Base-by-base conservation (phyloP, 2,888 invertebrate species). In the Hydrotaea cyrtoneurina region DNA sequence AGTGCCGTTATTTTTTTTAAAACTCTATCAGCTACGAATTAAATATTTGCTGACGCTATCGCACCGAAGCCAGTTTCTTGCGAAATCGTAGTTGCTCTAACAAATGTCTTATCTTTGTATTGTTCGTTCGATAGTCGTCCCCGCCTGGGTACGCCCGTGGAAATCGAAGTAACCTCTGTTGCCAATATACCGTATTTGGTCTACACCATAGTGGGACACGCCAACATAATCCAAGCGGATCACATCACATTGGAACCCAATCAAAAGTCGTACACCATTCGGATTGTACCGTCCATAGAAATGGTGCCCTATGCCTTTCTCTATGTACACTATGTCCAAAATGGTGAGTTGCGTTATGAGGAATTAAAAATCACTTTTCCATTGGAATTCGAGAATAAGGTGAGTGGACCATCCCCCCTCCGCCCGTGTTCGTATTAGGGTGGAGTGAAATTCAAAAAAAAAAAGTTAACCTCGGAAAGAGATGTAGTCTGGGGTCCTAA, bases 301-400 rank as follows among this genome's bases (percentile, higher is more conserved):
- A 80, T 83, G 76, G 59, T 83, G 53, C 83, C 83, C 7, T 0
- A 17, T 13, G 80, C 83, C 2, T 80, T 73, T 15, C 46, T 83
- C 4, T 83, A 83, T 31, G 83, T 83, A 0, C 76, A 80, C 39
- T 83, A 83, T 4, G 31, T 80, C 0, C 76, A 80, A 15, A 73
- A 80, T 0, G 83, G 83, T 7, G 57, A 76, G 19, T 83, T 83
- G 4, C 80, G 79, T 39, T 83, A 77, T 59, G 80, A 77, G n/a
- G 80, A 83, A 66, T 57, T 83, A 19, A 0, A 4, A 21, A 36
- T 83, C 19, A 26, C 0, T 0, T 83, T 83, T 73, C 80, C 80
- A 0, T 0, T 19, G 15, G 76, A 83, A 17, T 77, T 83, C 15
- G 83, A 73, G 15, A 83, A 83, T 77, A 75, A 77, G 59, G 83